Conservation (phyloP, 2,888 invertebrate genomes). For the Druceiella hillmani region DNA sequence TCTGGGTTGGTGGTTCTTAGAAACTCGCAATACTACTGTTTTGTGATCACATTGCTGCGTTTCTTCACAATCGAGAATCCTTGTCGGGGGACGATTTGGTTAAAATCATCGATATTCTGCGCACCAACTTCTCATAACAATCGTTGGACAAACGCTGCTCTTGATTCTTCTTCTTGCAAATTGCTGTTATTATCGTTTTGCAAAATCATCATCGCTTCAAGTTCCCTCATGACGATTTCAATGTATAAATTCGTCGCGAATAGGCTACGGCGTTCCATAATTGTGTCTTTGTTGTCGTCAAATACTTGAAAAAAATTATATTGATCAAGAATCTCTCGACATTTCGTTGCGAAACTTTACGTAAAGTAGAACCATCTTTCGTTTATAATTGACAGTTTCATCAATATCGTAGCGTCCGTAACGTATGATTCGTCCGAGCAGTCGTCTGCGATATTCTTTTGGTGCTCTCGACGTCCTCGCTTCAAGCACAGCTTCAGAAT, state of each 20-base stretch:
- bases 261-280: conserved; percentile 23
- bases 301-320: conserved; percentile 25
- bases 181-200: conserved; percentile 23
- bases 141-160: conserved; percentile 23
- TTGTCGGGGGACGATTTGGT: conserved; percentile 19
- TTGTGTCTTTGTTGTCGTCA: conserved; percentile 23
- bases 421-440: conserved; percentile 28
- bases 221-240: conserved; percentile 29
- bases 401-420: conserved; percentile 32
- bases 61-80: conserved; percentile 21
- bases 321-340: conserved; percentile 24
- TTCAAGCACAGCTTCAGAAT: conserved; percentile 24
- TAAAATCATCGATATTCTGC: conserved; percentile 23
- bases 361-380: conserved; percentile 30
- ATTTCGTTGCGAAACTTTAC: conserved; percentile 30
- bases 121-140: conserved; percentile 24
- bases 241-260: conserved; percentile 24
- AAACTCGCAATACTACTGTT: conserved; percentile 20
- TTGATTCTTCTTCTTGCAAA: conserved; percentile 21
- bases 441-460: conserved; percentile 27
- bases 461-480: conserved; percentile 22
- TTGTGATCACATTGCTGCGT: conserved; percentile 23
- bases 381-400: conserved; percentile 28
- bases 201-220: conserved; percentile 27
- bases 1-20: conserved; percentile 19